Percentiles rank a stretch among this genome's conserved stretches.
Evolutionary conservation across 2,888 invertebrate species (phyloP).

Genomic region (Leptopterna dolabrata): DNA sequence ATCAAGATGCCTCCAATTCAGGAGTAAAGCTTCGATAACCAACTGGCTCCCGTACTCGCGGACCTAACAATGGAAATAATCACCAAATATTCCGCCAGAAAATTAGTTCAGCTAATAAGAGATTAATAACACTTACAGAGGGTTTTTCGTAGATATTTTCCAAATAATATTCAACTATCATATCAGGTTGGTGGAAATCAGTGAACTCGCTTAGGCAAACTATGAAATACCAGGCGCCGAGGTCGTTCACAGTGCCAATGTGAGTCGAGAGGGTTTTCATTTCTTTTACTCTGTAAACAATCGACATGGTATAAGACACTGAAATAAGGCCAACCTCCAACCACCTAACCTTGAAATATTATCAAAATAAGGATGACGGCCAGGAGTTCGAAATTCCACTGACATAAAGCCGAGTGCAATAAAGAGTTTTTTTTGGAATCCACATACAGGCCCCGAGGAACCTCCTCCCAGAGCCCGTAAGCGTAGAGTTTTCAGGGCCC

Average conservation of each 20-base stretch:
- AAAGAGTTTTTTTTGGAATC: too few relatives aligned
- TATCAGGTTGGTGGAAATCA: constrained; percentile 35
- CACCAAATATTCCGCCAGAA: neutral
- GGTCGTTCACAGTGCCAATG: constrained; percentile 68
- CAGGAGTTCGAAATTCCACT: too few relatives aligned
- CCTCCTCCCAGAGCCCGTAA: too few relatives aligned
- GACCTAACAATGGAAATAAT: constrained; percentile 49
- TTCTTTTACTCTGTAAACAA: constrained; percentile 50
- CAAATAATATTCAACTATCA: constrained; percentile 59
- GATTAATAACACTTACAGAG: neutral
- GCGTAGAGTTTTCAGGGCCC: too few relatives aligned
- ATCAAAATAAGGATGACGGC: too few relatives aligned
- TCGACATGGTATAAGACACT: neutral
- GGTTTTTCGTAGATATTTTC: constrained; percentile 55
- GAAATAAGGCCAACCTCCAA: too few relatives aligned
- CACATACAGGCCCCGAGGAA: too few relatives aligned
- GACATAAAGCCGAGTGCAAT: too few relatives aligned
- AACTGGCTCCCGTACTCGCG: constrained; percentile 57
- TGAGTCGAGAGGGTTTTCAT: constrained; percentile 66
- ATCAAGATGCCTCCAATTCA: constrained; percentile 57
- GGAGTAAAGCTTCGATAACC: constrained; percentile 60
- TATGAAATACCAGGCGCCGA: constrained; percentile 70
- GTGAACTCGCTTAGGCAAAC: constrained; percentile 69
- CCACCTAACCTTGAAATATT: too few relatives aligned
- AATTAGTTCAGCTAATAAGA: neutral